Conservation (phyloP, 2,888 invertebrate species). For the Pseudolycoriella hygida region DNA sequence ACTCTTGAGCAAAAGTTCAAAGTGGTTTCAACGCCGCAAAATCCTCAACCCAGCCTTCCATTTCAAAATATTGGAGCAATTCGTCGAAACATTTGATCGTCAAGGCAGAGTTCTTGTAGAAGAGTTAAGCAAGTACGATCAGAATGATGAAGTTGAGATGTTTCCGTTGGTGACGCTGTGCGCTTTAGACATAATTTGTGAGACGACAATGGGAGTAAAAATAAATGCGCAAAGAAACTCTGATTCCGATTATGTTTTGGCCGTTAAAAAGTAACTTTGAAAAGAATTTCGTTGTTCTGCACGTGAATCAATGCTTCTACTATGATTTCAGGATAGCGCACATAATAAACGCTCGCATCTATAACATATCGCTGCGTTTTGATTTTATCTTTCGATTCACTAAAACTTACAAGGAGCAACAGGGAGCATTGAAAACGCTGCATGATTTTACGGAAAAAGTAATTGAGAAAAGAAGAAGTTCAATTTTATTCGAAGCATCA, state of each 20-base stretch:
- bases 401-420: conserved; percentile 33
- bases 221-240: conserved; percentile 51
- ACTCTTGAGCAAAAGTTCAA: conserved; percentile 26
- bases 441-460: conserved; percentile 37
- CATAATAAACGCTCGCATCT: conserved; percentile 25
- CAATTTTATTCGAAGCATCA: conserved; percentile 7
- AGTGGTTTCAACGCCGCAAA: conserved; percentile 23
- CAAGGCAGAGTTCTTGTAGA: conserved; percentile 37
- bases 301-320: too few relatives aligned
- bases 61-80: conserved; percentile 57
- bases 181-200: conserved; percentile 43
- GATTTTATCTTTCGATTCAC: conserved; percentile 17
- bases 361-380: conserved; percentile 23
- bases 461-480: conserved; percentile 31
- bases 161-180: conserved; percentile 41
- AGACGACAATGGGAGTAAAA: conserved; percentile 38
- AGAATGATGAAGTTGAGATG: conserved; percentile 33
- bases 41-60: conserved; percentile 65
- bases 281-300: background rate
- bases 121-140: conserved; percentile 28
- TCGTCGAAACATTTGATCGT: conserved; percentile 49
- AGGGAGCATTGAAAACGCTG: conserved; percentile 29
- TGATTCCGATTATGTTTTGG: conserved; percentile 52
- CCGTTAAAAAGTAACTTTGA: conserved; percentile 42
- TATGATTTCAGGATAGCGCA: conserved; percentile 18